phyloP scores from a whole-genome alignment of 37 sponge, comb jelly and placozoan species.

The Chondrilla cf. caribensis region DNA sequence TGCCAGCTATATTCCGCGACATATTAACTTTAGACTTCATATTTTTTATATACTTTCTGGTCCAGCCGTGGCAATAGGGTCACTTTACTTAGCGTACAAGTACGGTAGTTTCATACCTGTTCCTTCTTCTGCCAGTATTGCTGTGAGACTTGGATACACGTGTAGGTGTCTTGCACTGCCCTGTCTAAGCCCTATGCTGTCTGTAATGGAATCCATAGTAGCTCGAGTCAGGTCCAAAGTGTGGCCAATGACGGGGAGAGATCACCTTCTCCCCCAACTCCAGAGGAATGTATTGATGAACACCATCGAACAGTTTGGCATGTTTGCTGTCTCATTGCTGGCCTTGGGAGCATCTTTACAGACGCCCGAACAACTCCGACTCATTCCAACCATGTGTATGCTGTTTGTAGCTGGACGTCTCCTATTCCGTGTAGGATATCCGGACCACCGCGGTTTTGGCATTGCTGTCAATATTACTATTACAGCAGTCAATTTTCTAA shows the following conservation, averaged over 20 bases:
- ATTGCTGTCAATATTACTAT: constrained; percentile 35
- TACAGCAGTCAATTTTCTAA: neutral
- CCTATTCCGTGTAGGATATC: constrained; percentile 55
- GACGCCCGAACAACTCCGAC: constrained; percentile 37
- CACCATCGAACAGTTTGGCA: constrained; percentile 40
- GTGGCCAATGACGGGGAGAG: constrained; percentile 46
- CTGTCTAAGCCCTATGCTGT: neutral
- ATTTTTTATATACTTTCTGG: neutral
- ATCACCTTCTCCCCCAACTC: constrained; percentile 25
- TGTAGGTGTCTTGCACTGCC: neutral
- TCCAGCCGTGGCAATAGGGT: neutral
- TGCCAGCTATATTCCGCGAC: no score
- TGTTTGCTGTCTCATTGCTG: neutral
- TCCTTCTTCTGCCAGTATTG: neutral
- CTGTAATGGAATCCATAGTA: neutral
- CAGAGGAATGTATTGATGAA: constrained; percentile 43
- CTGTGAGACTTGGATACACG: neutral
- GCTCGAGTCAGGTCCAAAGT: neutral
- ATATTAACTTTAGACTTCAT: no score
- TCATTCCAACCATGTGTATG: constrained; percentile 38
- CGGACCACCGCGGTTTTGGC: constrained; percentile 40
- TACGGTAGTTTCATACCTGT: neutral
- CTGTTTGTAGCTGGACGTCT: constrained; percentile 45
- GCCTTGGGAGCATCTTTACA: constrained; percentile 29
- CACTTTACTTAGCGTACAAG: constrained; percentile 7